phyloP scores from a whole-genome alignment of 2,888 invertebrate genomes.

The Toxonevra muliebris region DNA sequence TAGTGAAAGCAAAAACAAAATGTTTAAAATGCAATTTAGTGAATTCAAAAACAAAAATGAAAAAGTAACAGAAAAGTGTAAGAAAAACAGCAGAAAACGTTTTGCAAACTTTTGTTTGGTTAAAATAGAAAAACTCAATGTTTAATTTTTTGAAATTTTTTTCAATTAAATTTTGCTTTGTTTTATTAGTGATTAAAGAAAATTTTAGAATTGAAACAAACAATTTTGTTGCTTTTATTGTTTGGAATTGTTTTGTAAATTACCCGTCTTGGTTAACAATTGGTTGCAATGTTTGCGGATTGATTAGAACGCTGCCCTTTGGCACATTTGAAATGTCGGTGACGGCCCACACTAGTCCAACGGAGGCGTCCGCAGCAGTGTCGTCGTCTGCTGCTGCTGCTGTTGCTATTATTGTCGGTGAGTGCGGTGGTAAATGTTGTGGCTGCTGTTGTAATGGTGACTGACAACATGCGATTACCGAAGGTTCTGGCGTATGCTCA shows the following conservation, averaged over 20 bases:
- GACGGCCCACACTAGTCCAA: conserved; percentile 83
- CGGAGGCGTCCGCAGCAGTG: conserved; percentile 35
- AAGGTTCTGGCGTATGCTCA: conserved; percentile 62
- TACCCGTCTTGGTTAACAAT: conserved; percentile 67
- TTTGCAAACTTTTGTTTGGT: conserved; percentile 47
- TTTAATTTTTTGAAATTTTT: conserved; percentile 6
- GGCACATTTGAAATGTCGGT: conserved; percentile 87
- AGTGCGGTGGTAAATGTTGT: conserved; percentile 25
- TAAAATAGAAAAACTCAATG: conserved; percentile 28
- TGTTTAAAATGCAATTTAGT: no score
- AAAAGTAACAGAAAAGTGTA: not conserved
- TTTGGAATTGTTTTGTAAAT: conserved; percentile 50
- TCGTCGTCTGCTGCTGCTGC: conserved; percentile 31
- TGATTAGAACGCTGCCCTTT: conserved; percentile 86
- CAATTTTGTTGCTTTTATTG: conserved; percentile 32
- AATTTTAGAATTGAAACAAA: conserved; percentile 18
- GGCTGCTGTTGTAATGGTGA: conserved; percentile 39
- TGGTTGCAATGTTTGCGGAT: conserved; percentile 72
- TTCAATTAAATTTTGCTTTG: conserved; percentile 24
- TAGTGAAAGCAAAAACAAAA: conserved; percentile 4
- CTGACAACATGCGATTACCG: conserved; percentile 47
- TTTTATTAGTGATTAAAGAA: conserved; percentile 31
- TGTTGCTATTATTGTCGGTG: conserved; percentile 34
- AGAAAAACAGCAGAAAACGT: conserved; percentile 39
- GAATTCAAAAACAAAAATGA: no score